A percentile compares a stretch with the other conserved stretches of the same genome.
Conservation (phyloP, 2,888 invertebrate genomes). For the Brenthis hecate region DNA sequence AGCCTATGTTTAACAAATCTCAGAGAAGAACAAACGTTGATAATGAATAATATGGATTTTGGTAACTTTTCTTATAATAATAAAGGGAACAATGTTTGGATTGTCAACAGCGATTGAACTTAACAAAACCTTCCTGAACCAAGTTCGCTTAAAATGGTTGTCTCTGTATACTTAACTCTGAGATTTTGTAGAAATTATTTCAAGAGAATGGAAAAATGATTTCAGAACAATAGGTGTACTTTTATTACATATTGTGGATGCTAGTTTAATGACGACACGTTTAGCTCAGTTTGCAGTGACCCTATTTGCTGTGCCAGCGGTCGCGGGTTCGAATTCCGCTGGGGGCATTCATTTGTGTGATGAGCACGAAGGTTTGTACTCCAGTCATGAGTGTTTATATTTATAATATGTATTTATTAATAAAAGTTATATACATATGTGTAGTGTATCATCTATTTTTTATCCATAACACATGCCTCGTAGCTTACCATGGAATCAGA, state of each 20-base stretch:
- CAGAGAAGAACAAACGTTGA: neutral
- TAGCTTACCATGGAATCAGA: too few relatives aligned
- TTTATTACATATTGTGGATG: neutral
- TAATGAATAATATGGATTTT: slow-evolving; percentile 1
- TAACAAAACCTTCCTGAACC: slow-evolving; percentile 5
- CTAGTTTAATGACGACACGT: too few relatives aligned
- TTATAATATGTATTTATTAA: too few relatives aligned
- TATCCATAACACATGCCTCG: too few relatives aligned
- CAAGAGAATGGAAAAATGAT: neutral
- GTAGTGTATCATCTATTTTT: too few relatives aligned
- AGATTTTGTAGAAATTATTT: slow-evolving; percentile 8
- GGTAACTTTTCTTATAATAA: slow-evolving; percentile 14
- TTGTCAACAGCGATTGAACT: slow-evolving; percentile 4
- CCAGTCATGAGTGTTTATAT: too few relatives aligned
- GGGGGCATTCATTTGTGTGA: too few relatives aligned
- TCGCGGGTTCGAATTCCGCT: too few relatives aligned
- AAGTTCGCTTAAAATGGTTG: slow-evolving; percentile 4
- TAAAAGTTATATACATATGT: too few relatives aligned
- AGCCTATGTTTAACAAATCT: neutral
- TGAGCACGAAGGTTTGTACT: too few relatives aligned
- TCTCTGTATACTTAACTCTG: neutral
- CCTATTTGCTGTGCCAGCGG: too few relatives aligned
- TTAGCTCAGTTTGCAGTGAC: too few relatives aligned
- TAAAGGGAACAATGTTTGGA: slow-evolving; percentile 10
- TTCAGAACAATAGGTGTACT: neutral